These are phyloP conservation scores for Phalangium opilio DNA, from an alignment of 2,888 invertebrate species.

Conservation along the genomic window DNA sequence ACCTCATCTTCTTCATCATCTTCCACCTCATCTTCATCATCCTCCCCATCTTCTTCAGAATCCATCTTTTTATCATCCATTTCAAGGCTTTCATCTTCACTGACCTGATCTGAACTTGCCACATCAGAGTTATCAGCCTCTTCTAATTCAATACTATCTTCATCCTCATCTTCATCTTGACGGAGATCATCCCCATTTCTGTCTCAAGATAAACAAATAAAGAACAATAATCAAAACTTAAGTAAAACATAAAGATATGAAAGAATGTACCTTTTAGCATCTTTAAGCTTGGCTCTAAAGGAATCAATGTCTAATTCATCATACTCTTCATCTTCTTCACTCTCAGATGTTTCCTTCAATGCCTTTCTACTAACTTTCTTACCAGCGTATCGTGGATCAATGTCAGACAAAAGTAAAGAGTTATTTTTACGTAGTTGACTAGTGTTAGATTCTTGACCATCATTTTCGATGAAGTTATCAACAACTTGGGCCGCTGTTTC, in stretches of 20 bases:
- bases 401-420: conserved; percentile 10
- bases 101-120: no score
- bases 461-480: conserved; percentile 1
- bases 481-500: conserved; percentile 5
- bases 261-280: no score
- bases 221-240: no score
- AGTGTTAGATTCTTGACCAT: neutral
- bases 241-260: no score
- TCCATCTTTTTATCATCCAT: neutral
- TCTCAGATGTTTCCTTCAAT: neutral
- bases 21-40: neutral
- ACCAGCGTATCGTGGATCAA: conserved; percentile 13
- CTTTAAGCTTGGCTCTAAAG: no score
- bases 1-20: conserved; percentile 2
- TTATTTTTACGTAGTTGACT: conserved; percentile 13
- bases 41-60: neutral
- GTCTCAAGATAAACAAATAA: no score
- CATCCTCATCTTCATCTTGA: no score
- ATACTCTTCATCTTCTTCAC: neutral
- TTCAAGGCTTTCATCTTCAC: no score
- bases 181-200: no score
- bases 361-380: conserved; percentile 11
- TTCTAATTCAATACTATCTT: neutral
- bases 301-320: conserved; percentile 1
- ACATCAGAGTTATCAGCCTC: neutral